phyloP scores from a whole-genome alignment of 2,888 invertebrate genomes.

The Lepidocyrtinus sp. region DNA sequence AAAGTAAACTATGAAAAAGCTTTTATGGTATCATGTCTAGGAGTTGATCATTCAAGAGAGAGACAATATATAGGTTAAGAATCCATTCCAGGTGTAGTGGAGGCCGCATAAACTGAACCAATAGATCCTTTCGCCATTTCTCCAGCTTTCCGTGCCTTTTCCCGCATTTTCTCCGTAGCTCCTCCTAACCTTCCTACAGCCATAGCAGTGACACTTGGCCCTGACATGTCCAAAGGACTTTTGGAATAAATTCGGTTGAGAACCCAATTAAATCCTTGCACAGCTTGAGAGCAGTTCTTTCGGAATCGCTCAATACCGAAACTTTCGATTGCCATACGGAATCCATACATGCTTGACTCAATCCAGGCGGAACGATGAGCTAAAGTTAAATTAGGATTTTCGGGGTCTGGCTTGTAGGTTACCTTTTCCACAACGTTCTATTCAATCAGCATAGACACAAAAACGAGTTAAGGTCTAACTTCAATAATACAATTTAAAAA shows the following conservation, averaged over 20 bases:
- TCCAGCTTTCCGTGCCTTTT: constrained; percentile 85
- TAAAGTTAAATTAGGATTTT: constrained; percentile 82
- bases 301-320: constrained; percentile 92
- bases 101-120: constrained; percentile 55
- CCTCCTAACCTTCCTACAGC: constrained; percentile 70
- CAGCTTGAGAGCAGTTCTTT: constrained; percentile 88
- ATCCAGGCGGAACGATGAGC: constrained; percentile 90
- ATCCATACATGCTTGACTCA: constrained; percentile 89
- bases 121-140: constrained; percentile 82
- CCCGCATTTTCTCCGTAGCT: constrained; percentile 79
- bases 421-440: constrained; percentile 94
- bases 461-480: constrained; percentile 27
- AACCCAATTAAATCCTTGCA: constrained; percentile 88
- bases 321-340: constrained; percentile 88
- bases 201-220: constrained; percentile 22
- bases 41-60: background rate
- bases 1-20: no score
- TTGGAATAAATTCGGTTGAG: constrained; percentile 81
- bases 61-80: background rate
- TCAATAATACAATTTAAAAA: background rate
- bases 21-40: no score
- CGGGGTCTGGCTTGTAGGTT: constrained; percentile 82
- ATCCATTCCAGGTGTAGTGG: constrained; percentile 29
- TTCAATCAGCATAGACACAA: constrained; percentile 32
- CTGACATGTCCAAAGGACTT: constrained; percentile 61